Evolutionary conservation across 1,140 invertebrate species (phyloP).

Genomic region (Brachionus manjavacas): DNA sequence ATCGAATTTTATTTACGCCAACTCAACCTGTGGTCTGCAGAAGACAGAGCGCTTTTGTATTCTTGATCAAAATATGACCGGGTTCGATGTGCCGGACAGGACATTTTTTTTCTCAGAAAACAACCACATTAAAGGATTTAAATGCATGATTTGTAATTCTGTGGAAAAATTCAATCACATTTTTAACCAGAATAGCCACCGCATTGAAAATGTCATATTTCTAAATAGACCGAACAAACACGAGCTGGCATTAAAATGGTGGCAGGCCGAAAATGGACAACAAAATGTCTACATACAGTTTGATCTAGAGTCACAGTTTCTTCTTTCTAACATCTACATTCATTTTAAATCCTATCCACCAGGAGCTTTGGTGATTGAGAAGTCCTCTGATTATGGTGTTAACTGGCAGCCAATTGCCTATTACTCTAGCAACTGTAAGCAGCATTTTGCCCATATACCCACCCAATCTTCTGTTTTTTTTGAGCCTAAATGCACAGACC

Average conservation of each 20-base stretch:
- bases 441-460: conserved; percentile 73
- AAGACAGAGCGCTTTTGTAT: conserved; percentile 63
- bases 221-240: conserved; percentile 58
- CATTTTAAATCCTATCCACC: conserved; percentile 90
- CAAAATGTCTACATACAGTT: conserved; percentile 81
- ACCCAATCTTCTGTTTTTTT: conserved; percentile 70
- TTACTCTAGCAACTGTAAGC: conserved; percentile 82
- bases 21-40: conserved; percentile 85
- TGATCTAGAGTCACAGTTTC: conserved; percentile 89
- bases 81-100: conserved; percentile 66
- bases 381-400: conserved; percentile 83
- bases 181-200: conserved; percentile 64
- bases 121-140: conserved; percentile 68
- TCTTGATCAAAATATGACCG: not conserved
- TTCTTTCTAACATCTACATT: conserved; percentile 93
- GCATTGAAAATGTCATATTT: conserved; percentile 82
- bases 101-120: conserved; percentile 90
- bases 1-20: conserved; percentile 72
- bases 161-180: conserved; percentile 58
- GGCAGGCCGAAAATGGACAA: conserved; percentile 88
- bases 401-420: conserved; percentile 88
- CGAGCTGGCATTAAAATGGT: conserved; percentile 63
- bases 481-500: conserved; percentile 77
- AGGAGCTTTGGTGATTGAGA: conserved; percentile 85
- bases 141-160: conserved; percentile 86